These are phyloP conservation scores for Drosophila ficusphila DNA, from an alignment of 1,140 invertebrate genomes.

Conservation along the genomic window DNA sequence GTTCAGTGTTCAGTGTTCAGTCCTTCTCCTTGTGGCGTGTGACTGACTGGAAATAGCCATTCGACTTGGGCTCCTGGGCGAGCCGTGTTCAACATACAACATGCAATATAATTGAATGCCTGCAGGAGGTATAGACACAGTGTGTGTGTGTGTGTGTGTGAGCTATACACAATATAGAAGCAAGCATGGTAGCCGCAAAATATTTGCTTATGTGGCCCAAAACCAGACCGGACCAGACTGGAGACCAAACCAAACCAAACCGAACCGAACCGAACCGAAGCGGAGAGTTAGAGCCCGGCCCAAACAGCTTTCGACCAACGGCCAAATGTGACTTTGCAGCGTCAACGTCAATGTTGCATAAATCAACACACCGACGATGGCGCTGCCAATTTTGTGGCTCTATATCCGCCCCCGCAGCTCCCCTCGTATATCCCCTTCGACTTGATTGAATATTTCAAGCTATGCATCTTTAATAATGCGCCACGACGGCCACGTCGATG, in stretches of 20 bases:
- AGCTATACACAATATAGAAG: constrained; percentile 28
- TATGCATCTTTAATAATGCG: constrained; percentile 79
- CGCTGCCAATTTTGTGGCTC: constrained; percentile 65
- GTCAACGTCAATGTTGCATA: constrained; percentile 76
- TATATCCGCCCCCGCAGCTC: constrained; percentile 33
- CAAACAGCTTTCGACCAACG: constrained; percentile 53
- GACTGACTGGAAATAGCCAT: constrained; percentile 63
- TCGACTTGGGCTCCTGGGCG: constrained; percentile 44
- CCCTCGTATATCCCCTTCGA: constrained; percentile 17
- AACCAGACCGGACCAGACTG: background rate
- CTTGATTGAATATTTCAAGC: constrained; percentile 81
- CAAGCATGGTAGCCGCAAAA: constrained; percentile 62
- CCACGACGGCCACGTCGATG: constrained; percentile 49
- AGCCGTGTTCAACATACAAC: constrained; percentile 28
- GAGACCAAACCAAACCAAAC: constrained; percentile 33
- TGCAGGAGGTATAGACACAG: constrained; percentile 61
- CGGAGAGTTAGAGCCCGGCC: constrained; percentile 20
- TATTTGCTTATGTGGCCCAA: constrained; percentile 68
- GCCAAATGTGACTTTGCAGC: constrained; percentile 71
- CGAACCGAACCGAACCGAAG: too few relatives aligned
- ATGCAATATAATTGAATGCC: constrained; percentile 80
- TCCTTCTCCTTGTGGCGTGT: constrained; percentile 42
- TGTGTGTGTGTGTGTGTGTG: constrained; percentile 8
- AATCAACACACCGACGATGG: constrained; percentile 72
- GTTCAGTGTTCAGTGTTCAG: background rate